Conservation (phyloP, 2,113 vertebrate genomes). For the Saimiri boliviensis region DNA sequence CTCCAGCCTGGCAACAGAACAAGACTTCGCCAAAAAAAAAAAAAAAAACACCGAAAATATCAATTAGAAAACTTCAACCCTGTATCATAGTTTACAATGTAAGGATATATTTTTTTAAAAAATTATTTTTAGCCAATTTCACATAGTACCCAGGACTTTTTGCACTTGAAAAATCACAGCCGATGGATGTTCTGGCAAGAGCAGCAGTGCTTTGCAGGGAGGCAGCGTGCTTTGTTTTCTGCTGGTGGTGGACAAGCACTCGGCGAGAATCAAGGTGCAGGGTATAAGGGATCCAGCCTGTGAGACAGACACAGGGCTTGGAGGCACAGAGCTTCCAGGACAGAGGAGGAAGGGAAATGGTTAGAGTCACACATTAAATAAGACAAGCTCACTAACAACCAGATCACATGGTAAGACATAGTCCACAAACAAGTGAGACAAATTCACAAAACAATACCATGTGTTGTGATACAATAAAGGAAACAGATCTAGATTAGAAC, state of each 20-base stretch:
- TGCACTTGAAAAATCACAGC: not conserved
- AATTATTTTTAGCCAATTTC: not conserved
- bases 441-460: not conserved
- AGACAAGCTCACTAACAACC: not conserved
- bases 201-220: no score
- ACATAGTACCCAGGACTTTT: not conserved
- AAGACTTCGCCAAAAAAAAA: no score
- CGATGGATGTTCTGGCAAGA: not conserved
- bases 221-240: not conserved
- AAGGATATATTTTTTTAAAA: not conserved
- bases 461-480: not conserved
- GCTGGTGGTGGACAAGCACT: not conserved
- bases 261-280: not conserved
- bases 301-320: not conserved
- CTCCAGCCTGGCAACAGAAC: no score
- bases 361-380: not conserved
- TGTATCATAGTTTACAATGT: not conserved
- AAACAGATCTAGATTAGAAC: not conserved
- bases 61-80: not conserved
- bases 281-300: not conserved
- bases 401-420: accelerated
- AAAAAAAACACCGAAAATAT: not conserved
- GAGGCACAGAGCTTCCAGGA: not conserved
- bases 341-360: not conserved
- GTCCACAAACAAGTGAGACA: not conserved